Percentiles rank a stretch among this genome's conserved stretches.
phyloP scores from a whole-genome alignment of 2,113 vertebrate genomes.

The Apus apus region DNA sequence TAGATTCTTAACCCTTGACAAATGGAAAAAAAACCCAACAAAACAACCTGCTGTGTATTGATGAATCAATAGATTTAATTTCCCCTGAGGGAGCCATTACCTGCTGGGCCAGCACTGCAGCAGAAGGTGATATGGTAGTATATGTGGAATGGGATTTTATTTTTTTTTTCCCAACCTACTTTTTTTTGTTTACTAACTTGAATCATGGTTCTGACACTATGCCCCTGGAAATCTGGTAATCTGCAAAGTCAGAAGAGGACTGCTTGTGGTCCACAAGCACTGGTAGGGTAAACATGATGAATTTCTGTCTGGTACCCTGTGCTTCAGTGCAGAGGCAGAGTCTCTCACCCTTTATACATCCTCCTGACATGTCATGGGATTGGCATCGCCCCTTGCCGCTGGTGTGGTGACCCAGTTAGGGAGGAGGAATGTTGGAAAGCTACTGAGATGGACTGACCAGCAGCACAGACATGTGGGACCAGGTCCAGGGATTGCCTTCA shows the following conservation, averaged over 20 bases:
- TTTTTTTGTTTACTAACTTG: neutral
- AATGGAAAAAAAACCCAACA: too few relatives aligned
- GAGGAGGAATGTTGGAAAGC: neutral
- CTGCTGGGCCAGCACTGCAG: neutral
- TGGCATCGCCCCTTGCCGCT: neutral
- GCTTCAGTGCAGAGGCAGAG: neutral
- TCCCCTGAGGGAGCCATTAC: neutral
- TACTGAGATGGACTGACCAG: accelerated
- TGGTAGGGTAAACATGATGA: accelerated
- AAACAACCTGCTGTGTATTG: neutral
- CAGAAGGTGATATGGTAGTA: neutral
- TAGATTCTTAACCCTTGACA: neutral
- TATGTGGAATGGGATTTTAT: neutral
- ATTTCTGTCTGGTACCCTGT: neutral
- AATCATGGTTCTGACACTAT: neutral
- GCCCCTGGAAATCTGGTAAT: neutral
- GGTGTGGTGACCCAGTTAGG: neutral
- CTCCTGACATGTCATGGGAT: neutral
- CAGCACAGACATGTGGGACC: accelerated
- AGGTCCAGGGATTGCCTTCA: neutral
- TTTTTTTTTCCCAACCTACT: neutral
- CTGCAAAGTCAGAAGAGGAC: neutral
- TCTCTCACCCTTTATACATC: neutral
- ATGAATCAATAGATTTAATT: constrained; percentile 16
- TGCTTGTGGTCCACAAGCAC: neutral